Evolutionary conservation across 2,888 invertebrate species (phyloP).

Genomic region (Lepidocyrtinus sp.): DNA sequence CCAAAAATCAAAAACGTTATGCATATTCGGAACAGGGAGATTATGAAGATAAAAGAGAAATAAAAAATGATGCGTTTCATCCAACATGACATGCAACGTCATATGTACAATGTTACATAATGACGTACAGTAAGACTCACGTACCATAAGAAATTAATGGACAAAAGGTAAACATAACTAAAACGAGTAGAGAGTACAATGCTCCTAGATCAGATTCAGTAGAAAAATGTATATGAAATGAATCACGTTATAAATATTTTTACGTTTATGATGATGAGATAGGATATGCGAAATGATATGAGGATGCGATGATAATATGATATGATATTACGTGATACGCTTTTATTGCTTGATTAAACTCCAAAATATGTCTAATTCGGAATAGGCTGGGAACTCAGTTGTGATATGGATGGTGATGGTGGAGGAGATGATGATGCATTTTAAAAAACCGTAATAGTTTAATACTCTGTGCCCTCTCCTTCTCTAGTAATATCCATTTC

Average conservation of each 20-base stretch:
- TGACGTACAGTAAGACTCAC: neutral
- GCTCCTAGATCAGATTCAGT: conserved; percentile 7
- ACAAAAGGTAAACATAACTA: neutral
- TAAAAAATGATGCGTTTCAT: neutral
- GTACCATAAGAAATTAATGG: neutral
- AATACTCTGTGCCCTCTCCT: neutral
- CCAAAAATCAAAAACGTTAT: neutral
- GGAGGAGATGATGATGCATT: conserved; percentile 12
- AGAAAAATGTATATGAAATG: too few relatives aligned
- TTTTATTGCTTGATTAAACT: conserved; percentile 34
- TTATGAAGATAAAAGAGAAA: neutral
- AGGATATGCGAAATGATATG: neutral
- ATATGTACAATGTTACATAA: neutral
- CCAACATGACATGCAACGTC: neutral
- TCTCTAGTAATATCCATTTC: conserved; percentile 24
- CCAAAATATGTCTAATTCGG: neutral
- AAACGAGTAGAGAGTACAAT: conserved; percentile 27
- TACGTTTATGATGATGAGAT: too few relatives aligned
- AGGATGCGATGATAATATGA: conserved; percentile 12
- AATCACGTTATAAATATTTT: too few relatives aligned
- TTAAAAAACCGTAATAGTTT: neutral
- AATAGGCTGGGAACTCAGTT: neutral
- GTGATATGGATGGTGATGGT: neutral
- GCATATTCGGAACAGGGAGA: neutral
- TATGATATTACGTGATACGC: conserved; percentile 33